Evolutionary conservation across 2,797 vertebrate genomes (phyloP).

Genomic region (Neoniphon sammara): DNA sequence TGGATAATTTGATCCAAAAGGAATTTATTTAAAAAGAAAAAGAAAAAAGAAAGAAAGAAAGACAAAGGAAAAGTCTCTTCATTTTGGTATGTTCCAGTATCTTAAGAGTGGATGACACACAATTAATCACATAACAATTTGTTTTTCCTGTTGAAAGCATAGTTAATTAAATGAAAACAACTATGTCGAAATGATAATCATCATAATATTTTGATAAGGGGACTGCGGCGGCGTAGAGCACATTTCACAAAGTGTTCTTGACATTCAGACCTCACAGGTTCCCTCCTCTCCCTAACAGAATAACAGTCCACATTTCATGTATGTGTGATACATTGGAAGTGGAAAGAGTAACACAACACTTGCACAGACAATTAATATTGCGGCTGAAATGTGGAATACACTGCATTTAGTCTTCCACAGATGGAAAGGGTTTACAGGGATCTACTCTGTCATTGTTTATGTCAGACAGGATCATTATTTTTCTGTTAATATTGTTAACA

Average conservation of each 20-base stretch:
- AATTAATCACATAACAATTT: constrained; percentile 20
- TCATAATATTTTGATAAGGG: constrained; percentile 39
- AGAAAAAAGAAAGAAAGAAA: too few species aligned
- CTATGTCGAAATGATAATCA: constrained; percentile 29
- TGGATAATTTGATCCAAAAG: background rate
- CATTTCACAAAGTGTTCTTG: constrained; percentile 44
- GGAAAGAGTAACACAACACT: constrained; percentile 26
- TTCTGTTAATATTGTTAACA: background rate
- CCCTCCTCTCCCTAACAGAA: constrained; percentile 1
- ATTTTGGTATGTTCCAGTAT: background rate
- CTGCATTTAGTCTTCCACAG: constrained; percentile 15
- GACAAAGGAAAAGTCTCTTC: too few species aligned
- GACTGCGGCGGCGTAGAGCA: constrained; percentile 9
- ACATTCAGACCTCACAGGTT: constrained; percentile 26
- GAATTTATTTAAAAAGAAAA: constrained; percentile 12
- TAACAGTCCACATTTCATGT: constrained; percentile 40
- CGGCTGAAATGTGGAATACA: constrained; percentile 24
- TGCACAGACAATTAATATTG: constrained; percentile 46
- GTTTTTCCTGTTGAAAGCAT: constrained; percentile 28
- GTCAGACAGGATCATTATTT: constrained; percentile 11
- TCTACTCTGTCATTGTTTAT: constrained; percentile 7
- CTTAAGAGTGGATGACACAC: background rate
- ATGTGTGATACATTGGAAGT: constrained; percentile 37
- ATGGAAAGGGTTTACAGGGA: constrained; percentile 24
- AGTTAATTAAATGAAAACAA: constrained; percentile 52